Percentiles rank a stretch among this genome's conserved stretches.
Conservation (phyloP, 2,797 vertebrate genomes). For the Eulemur coronatus region DNA sequence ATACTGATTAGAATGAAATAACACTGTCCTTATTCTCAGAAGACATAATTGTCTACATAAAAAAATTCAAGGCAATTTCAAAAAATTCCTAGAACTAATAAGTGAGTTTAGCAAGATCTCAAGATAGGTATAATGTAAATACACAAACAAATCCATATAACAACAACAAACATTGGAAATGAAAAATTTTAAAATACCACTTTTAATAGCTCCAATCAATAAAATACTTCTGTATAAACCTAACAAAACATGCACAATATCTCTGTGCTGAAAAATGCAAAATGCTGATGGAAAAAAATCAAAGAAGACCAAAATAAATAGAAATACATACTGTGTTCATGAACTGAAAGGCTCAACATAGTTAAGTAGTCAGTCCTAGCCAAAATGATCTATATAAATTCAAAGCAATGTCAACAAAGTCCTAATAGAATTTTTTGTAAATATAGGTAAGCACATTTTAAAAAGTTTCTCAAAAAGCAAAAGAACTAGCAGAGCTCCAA, state of each 20-base stretch:
- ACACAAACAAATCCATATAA: background rate
- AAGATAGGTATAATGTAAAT: background rate
- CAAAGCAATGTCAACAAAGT: background rate
- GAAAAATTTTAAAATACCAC: background rate
- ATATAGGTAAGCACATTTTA: background rate
- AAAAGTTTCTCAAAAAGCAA: background rate
- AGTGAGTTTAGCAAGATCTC: background rate
- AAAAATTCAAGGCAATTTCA: background rate
- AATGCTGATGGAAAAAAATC: background rate
- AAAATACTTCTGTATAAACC: background rate
- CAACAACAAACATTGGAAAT: background rate
- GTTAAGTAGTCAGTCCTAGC: background rate
- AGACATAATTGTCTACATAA: background rate
- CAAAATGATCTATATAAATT: background rate
- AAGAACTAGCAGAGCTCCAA: background rate
- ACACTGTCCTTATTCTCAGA: background rate
- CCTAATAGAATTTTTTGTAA: background rate
- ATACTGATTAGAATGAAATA: background rate
- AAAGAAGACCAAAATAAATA: background rate
- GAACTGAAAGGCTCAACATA: background rate
- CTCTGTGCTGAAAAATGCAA: background rate
- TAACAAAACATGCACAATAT: background rate
- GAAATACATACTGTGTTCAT: background rate
- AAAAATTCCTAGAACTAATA: background rate
- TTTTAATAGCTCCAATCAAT: background rate